A percentile compares a stretch with the other conserved stretches of the same genome.
phyloP scores from a whole-genome alignment of 2,888 invertebrate species.

The Chalcosyrphus nemorum region DNA sequence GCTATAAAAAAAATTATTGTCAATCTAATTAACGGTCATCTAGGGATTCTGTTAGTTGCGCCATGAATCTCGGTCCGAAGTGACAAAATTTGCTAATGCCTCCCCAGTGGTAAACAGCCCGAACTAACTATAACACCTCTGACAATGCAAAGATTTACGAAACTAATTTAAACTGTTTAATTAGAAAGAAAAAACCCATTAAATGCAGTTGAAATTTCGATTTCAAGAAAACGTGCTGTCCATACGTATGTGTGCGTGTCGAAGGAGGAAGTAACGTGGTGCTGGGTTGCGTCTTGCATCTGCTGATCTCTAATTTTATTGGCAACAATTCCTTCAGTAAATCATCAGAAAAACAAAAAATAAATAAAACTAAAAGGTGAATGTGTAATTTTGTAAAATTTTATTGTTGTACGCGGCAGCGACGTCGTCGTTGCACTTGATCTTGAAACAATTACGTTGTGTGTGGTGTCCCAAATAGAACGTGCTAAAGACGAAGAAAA shows the following conservation, averaged over 20 bases:
- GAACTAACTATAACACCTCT: neutral
- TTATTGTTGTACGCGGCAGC: slow-evolving; percentile 13
- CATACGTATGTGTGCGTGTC: neutral
- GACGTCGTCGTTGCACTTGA: slow-evolving; percentile 60
- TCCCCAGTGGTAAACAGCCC: slow-evolving; percentile 48
- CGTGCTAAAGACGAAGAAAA: slow-evolving; percentile 1
- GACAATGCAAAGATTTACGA: slow-evolving; percentile 7
- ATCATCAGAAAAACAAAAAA: too few relatives aligned
- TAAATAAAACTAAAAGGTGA: slow-evolving; percentile 39
- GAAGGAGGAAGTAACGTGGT: slow-evolving; percentile 4
- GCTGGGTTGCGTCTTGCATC: slow-evolving; percentile 11
- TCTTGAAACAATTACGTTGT: slow-evolving; percentile 61
- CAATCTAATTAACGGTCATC: slow-evolving; percentile 64
- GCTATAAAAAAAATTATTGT: slow-evolving; percentile 6
- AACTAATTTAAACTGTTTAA: slow-evolving; percentile 4
- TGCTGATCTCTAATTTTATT: slow-evolving; percentile 12
- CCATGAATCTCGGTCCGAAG: slow-evolving; percentile 14
- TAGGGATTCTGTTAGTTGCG: slow-evolving; percentile 61
- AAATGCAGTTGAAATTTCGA: slow-evolving; percentile 4
- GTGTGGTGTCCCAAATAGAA: slow-evolving; percentile 28
- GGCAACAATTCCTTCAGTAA: slow-evolving; percentile 14
- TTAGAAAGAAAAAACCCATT: neutral
- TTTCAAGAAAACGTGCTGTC: slow-evolving; percentile 16
- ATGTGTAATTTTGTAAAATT: neutral
- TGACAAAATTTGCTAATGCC: slow-evolving; percentile 10